Conservation (phyloP, 2,888 invertebrate genomes). For the Cataglyphis altisquamis region DNA sequence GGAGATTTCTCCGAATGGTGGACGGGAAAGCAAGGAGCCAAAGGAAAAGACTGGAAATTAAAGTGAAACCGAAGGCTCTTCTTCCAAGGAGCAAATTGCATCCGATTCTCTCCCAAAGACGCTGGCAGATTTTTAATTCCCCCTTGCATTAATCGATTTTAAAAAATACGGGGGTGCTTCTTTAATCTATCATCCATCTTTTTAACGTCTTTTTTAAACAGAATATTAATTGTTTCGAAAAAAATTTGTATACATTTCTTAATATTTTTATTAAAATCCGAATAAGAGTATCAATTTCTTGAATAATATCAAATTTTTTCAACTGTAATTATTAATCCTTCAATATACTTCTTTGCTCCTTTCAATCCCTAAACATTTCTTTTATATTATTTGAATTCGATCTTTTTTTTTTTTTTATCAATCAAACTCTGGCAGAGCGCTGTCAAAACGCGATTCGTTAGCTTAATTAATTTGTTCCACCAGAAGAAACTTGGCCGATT, state of each 20-base stretch:
- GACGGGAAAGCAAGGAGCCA: neutral
- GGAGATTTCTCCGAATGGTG: conserved; percentile 53
- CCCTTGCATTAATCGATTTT: neutral
- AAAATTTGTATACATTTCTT: neutral
- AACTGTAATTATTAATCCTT: neutral
- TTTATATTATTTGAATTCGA: neutral
- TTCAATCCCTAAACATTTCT: neutral
- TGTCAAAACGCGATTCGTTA: conserved; percentile 32
- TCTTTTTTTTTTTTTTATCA: neutral
- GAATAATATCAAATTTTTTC: neutral
- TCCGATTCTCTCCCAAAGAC: conserved; percentile 18
- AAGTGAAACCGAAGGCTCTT: conserved; percentile 19
- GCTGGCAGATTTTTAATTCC: conserved; percentile 4
- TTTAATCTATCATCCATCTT: neutral
- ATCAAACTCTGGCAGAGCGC: conserved; percentile 14
- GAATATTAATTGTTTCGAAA: neutral
- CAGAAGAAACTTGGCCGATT: conserved; percentile 70
- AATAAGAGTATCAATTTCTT: neutral
- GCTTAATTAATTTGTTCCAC: conserved; percentile 73
- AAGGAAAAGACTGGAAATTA: conserved; percentile 27
- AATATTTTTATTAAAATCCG: neutral
- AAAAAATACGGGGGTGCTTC: neutral
- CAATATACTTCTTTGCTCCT: neutral
- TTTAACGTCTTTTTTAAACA: neutral
- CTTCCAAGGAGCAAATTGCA: conserved; percentile 56